These are phyloP conservation scores for Ericerus pela DNA, from an alignment of 1,140 invertebrate species.

Conservation along the genomic window DNA sequence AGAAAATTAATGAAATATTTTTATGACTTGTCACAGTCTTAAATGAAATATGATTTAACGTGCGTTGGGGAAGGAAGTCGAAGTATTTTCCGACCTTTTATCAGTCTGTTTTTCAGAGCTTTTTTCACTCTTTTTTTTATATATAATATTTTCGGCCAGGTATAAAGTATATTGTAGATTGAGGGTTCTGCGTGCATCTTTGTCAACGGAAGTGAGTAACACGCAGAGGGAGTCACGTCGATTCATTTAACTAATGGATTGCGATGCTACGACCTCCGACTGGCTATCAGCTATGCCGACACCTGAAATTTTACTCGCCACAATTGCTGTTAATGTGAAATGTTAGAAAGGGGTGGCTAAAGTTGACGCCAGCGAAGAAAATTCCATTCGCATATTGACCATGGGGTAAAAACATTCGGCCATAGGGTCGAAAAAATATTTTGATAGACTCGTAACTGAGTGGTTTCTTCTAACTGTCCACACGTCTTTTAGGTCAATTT, in stretches of 20 bases:
- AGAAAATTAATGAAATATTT: constrained; percentile 12
- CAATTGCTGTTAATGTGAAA: constrained; percentile 6
- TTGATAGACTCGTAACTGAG: no score
- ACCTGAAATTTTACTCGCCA: constrained; percentile 8
- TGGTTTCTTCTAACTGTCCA: no score
- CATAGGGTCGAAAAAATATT: no score
- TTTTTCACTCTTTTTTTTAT: no score
- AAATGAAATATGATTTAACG: constrained; percentile 8
- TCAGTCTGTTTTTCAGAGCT: constrained; percentile 5
- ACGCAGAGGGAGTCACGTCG: constrained; percentile 9
- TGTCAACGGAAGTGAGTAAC: constrained; percentile 8
- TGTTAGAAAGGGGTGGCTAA: background rate
- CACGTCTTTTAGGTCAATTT: no score
- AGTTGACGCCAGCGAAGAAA: no score
- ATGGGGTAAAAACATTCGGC: no score
- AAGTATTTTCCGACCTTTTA: constrained; percentile 12
- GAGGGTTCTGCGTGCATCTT: constrained; percentile 10
- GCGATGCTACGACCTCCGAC: constrained; percentile 8
- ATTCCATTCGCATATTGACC: no score
- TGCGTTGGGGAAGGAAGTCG: constrained; percentile 4
- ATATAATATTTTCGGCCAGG: no score
- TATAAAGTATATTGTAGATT: constrained; percentile 1
- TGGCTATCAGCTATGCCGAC: constrained; percentile 11
- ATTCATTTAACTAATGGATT: constrained; percentile 12
- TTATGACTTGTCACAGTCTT: constrained; percentile 12